phyloP scores from a whole-genome alignment of 2,797 vertebrate genomes.

The Percopsis omiscomaycus region DNA sequence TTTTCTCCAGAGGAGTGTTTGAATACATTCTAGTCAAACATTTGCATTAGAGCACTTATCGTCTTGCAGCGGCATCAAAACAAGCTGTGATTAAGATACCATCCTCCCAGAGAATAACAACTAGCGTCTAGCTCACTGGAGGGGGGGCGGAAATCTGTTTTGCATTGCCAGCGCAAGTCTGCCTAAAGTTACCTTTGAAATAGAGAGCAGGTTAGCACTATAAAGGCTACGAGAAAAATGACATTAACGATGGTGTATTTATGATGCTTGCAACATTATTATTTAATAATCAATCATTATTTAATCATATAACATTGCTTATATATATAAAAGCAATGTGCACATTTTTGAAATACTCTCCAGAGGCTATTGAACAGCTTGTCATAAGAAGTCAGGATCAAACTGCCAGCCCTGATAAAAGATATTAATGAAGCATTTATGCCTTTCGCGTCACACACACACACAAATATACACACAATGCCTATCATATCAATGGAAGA shows the following conservation, averaged over 20 bases:
- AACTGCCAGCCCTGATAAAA: conserved; percentile 21
- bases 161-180: not conserved
- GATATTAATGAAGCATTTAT: conserved; percentile 22
- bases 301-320: too few species aligned
- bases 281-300: too few species aligned
- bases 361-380: conserved; percentile 27
- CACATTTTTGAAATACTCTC: not conserved
- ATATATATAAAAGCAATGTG: not conserved
- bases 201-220: conserved; percentile 8
- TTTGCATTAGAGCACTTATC: conserved; percentile 46
- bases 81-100: conserved; percentile 9
- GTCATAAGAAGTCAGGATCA: conserved; percentile 37
- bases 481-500: conserved; percentile 22
- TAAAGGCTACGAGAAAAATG: too few species aligned
- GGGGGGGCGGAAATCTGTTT: not conserved
- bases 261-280: too few species aligned
- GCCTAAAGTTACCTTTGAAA: conserved; percentile 17
- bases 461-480: not conserved
- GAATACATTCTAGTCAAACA: conserved; percentile 33
- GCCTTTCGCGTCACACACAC: not conserved
- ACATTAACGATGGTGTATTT: too few species aligned
- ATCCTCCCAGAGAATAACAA: conserved; percentile 14
- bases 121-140: conserved; percentile 17
- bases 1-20: conserved; percentile 42
- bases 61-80: conserved; percentile 32